Evolutionary conservation across 2,113 vertebrate genomes (phyloP).

Genomic region (Oryzias javanicus): DNA sequence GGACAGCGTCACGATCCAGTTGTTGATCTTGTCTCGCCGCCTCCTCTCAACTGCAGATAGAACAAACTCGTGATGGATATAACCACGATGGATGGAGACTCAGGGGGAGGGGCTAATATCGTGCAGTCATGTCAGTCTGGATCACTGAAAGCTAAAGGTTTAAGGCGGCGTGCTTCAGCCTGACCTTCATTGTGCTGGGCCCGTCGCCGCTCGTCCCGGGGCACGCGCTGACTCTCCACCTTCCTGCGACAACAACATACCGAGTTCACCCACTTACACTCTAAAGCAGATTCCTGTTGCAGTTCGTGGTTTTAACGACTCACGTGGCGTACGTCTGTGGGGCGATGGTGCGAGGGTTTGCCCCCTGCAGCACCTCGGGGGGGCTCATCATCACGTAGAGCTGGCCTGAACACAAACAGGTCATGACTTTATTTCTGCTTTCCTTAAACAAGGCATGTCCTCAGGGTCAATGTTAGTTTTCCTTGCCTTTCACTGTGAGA

Average conservation of each 20-base stretch:
- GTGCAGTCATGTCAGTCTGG: too few relatives aligned
- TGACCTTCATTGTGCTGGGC: constrained; percentile 92
- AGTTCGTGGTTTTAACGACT: constrained; percentile 39
- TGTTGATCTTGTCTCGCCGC: constrained; percentile 92
- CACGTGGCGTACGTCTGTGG: constrained; percentile 88
- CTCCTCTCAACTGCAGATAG: constrained; percentile 83
- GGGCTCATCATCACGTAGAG: constrained; percentile 95
- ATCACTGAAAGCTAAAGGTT: too few relatives aligned
- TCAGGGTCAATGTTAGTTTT: too few relatives aligned
- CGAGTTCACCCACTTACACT: neutral
- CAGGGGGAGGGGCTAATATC: too few relatives aligned
- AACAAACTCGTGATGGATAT: neutral
- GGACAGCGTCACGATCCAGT: constrained; percentile 91
- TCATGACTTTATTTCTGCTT: too few relatives aligned
- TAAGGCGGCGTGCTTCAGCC: too few relatives aligned
- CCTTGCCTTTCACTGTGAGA: too few relatives aligned
- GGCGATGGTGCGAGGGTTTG: constrained; percentile 83
- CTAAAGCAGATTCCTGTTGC: neutral
- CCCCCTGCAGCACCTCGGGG: constrained; percentile 85
- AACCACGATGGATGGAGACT: too few relatives aligned
- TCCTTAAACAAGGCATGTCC: too few relatives aligned
- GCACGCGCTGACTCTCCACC: constrained; percentile 85
- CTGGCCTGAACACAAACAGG: constrained; percentile 74
- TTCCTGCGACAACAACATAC: constrained; percentile 75
- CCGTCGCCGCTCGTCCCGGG: constrained; percentile 86